Percentiles rank a stretch among this genome's conserved stretches.
phyloP scores from a whole-genome alignment of 2,797 vertebrate genomes.

The Anguilla pacifica region DNA sequence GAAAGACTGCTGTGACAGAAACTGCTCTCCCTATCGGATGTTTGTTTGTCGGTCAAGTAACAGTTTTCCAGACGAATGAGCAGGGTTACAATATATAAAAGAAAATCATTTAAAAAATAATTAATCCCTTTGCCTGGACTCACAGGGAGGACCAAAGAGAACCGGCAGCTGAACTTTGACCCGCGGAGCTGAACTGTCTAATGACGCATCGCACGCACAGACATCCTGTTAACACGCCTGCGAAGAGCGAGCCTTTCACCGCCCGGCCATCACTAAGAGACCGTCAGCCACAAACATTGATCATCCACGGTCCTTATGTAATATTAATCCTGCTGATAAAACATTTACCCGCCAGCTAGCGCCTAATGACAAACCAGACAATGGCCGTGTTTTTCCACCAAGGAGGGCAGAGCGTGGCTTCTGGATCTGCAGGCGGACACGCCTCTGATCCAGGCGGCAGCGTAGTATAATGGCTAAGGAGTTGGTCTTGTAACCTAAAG shows the following conservation, averaged over 20 bases:
- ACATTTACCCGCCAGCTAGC: conserved; percentile 9
- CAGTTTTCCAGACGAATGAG: background rate
- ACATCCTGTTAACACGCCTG: too few relatives aligned
- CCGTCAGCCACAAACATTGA: background rate
- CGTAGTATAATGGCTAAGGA: too few relatives aligned
- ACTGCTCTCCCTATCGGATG: background rate
- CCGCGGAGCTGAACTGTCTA: background rate
- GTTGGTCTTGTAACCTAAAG: too few relatives aligned
- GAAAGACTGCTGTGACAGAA: background rate
- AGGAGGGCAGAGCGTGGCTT: background rate
- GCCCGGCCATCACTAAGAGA: conserved; percentile 22
- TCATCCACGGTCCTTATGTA: background rate
- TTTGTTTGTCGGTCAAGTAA: background rate
- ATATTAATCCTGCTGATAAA: background rate
- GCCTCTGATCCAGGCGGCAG: background rate
- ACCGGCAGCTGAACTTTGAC: background rate
- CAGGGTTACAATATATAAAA: background rate
- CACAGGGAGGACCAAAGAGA: background rate
- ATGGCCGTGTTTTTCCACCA: background rate
- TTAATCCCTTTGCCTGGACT: background rate
- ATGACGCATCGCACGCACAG: background rate
- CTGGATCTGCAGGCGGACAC: background rate
- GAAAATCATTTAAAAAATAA: background rate
- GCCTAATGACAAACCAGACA: background rate
- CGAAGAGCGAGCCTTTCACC: background rate